A percentile compares a stretch with the other conserved stretches of the same genome.
phyloP scores from a whole-genome alignment of 2,113 vertebrate species.

The Apodemus sylvaticus region DNA sequence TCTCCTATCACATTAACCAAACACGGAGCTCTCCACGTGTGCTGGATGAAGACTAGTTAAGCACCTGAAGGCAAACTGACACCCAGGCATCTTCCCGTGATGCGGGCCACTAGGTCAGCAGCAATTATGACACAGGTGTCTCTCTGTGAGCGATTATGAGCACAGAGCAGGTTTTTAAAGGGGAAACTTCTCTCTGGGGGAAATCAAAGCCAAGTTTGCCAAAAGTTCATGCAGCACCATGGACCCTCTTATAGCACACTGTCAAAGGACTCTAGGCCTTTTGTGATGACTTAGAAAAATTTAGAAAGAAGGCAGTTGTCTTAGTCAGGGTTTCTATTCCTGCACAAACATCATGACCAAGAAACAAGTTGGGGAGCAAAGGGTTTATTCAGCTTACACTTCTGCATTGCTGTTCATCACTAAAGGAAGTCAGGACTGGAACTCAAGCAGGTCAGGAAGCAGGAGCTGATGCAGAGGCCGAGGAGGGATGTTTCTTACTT shows the following conservation, averaged over 20 bases:
- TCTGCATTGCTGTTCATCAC: no score
- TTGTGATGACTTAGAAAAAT: constrained; percentile 14
- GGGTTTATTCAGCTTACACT: no score
- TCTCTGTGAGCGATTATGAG: neutral
- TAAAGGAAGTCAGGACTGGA: no score
- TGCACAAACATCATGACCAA: no score
- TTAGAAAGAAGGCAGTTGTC: constrained; percentile 27
- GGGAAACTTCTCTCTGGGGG: neutral
- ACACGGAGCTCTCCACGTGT: neutral
- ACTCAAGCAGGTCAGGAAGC: no score
- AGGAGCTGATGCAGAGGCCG: no score
- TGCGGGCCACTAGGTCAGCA: neutral
- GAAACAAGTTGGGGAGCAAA: no score
- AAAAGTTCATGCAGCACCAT: neutral
- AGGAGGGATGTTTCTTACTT: no score
- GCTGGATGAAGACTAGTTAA: neutral
- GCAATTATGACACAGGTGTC: neutral
- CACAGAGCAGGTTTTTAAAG: neutral
- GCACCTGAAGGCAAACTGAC: neutral
- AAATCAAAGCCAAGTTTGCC: neutral
- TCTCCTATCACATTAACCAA: neutral
- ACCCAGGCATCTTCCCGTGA: neutral
- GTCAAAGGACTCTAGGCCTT: neutral
- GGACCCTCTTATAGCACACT: neutral
- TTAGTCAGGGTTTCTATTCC: no score